These are phyloP conservation scores for Myotis brandtii DNA, from an alignment of 2,113 vertebrate genomes.

Conservation along the genomic window DNA sequence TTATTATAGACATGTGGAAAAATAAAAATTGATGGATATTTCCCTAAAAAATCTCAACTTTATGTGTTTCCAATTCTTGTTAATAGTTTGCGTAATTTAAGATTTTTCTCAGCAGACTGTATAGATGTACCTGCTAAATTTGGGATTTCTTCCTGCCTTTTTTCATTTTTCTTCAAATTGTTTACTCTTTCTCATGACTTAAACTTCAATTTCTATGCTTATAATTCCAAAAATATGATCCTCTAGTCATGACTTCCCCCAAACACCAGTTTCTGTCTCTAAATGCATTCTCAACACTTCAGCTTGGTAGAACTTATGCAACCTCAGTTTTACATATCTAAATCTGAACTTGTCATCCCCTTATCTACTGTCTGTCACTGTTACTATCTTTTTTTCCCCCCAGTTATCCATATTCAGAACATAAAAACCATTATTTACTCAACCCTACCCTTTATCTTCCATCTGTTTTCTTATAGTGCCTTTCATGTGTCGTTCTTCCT, in stretches of 20 bases:
- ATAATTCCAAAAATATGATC: background rate
- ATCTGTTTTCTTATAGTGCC: background rate
- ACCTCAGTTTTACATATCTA: background rate
- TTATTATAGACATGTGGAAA: background rate
- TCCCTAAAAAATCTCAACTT: background rate
- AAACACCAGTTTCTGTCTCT: constrained; percentile 1
- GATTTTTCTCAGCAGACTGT: background rate
- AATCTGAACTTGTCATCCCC: background rate
- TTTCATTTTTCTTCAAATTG: constrained; percentile 19
- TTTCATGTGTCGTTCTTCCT: background rate
- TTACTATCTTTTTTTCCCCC: background rate
- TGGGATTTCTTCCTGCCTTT: background rate
- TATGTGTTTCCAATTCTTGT: background rate
- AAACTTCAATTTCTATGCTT: background rate
- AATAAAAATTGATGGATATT: background rate
- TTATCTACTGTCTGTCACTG: background rate
- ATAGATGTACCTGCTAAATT: constrained; percentile 8
- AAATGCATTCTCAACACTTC: background rate
- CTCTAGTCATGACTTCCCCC: background rate
- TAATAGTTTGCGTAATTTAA: constrained; percentile 20
- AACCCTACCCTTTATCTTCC: background rate
- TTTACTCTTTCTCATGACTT: background rate
- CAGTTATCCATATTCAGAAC: background rate
- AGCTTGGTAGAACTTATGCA: background rate
- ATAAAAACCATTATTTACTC: background rate